Conservation (phyloP, 2,113 vertebrate species). For the Motacilla tschutschensis region DNA sequence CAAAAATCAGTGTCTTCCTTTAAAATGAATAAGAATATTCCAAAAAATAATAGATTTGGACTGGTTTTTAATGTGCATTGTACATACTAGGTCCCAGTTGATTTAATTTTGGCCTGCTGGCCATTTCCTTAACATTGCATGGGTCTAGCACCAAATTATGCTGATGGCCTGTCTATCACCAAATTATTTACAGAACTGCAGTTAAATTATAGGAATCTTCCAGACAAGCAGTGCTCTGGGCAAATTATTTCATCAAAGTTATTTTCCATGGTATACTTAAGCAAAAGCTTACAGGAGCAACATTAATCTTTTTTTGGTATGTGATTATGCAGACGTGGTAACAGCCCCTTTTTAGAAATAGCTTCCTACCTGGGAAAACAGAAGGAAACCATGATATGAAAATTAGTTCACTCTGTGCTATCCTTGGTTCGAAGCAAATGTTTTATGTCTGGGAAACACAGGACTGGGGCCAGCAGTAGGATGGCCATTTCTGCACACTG, state of each 20-base stretch:
- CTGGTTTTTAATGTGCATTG: background rate
- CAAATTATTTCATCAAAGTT: constrained; percentile 58
- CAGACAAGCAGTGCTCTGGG: constrained; percentile 48
- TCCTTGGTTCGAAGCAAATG: background rate
- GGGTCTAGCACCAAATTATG: constrained; percentile 42
- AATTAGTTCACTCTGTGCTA: background rate
- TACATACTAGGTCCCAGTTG: background rate
- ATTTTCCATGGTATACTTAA: constrained; percentile 46
- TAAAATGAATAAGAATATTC: background rate
- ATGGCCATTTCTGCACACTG: background rate
- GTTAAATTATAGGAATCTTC: constrained; percentile 48
- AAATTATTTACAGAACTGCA: constrained; percentile 63
- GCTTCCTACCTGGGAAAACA: constrained; percentile 17
- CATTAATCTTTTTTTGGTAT: constrained; percentile 16
- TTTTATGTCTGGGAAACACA: background rate
- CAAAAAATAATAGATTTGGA: background rate
- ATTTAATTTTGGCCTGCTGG: constrained; percentile 34
- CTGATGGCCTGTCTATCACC: constrained; percentile 49
- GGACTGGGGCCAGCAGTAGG: background rate
- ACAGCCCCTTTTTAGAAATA: background rate
- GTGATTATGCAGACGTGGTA: background rate
- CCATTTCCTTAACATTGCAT: constrained; percentile 32
- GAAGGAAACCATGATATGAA: background rate
- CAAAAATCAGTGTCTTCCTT: background rate
- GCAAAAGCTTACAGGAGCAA: constrained; percentile 35